Percentiles rank a stretch among this genome's conserved stretches.
Conservation (phyloP, 2,888 invertebrate genomes). For the Campoplex nolae region DNA sequence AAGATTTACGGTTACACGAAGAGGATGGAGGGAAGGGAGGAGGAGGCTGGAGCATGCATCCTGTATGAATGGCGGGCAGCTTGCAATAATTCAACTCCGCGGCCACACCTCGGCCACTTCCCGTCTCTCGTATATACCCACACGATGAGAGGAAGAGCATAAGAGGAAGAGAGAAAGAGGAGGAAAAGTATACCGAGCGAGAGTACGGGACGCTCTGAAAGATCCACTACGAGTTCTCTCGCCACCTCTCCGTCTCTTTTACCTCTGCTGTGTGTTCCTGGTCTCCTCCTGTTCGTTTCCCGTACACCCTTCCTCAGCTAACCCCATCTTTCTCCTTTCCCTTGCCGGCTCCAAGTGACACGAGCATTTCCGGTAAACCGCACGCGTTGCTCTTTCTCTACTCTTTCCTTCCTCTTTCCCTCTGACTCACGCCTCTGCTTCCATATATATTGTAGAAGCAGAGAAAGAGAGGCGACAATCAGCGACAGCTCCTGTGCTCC, state of each 20-base stretch:
- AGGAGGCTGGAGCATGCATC: conserved; percentile 78
- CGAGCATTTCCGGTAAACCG: conserved; percentile 77
- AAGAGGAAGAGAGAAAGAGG: conserved; percentile 1
- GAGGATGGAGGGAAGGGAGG: background rate
- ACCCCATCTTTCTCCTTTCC: conserved; percentile 10
- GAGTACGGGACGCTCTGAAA: conserved; percentile 51
- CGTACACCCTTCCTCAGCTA: conserved; percentile 61
- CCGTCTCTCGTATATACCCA: conserved; percentile 74
- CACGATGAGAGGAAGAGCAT: conserved; percentile 8
- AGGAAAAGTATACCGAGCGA: background rate
- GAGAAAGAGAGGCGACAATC: conserved; percentile 21
- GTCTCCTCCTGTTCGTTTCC: conserved; percentile 8
- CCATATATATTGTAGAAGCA: conserved; percentile 32
- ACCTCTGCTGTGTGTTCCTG: background rate
- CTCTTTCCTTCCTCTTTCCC: conserved; percentile 51
- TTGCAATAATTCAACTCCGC: conserved; percentile 83
- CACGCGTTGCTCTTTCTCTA: conserved; percentile 50
- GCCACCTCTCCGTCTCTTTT: conserved; percentile 23
- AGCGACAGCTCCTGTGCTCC: conserved; percentile 42
- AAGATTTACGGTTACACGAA: conserved; percentile 81
- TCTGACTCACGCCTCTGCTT: conserved; percentile 4
- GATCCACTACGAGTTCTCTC: conserved; percentile 68
- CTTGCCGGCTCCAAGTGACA: conserved; percentile 64
- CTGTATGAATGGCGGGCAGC: conserved; percentile 83
- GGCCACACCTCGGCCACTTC: conserved; percentile 83